Percentiles rank a stretch among this genome's conserved stretches.
Conservation (phyloP, 2,797 vertebrate genomes). For the Salmo trutta region DNA sequence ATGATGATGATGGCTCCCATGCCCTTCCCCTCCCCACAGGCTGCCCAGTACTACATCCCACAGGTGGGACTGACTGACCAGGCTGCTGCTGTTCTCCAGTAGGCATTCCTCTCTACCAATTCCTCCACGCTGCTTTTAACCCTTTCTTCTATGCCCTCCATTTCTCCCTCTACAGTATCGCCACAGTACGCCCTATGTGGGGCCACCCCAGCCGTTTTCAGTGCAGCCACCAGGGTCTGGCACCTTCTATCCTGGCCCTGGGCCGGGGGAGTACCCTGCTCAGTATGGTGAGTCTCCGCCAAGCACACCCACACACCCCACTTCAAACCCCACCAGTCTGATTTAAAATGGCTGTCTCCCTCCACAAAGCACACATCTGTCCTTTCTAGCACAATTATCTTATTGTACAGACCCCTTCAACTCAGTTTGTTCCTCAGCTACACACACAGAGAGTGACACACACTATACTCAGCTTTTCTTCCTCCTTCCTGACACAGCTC, state of each 20-base stretch:
- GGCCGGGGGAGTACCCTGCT: constrained; percentile 91
- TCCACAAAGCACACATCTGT: background rate
- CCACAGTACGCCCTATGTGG: constrained; percentile 91
- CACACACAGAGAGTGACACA: no score
- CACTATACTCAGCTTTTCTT: constrained; percentile 19
- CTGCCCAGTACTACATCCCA: constrained; percentile 95
- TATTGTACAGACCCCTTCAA: background rate
- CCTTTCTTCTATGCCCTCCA: constrained; percentile 14
- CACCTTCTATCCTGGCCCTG: constrained; percentile 92
- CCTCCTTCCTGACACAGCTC: constrained; percentile 67
- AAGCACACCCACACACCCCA: background rate
- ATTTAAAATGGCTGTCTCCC: background rate
- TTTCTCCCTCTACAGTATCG: constrained; percentile 81
- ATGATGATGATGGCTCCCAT: constrained; percentile 98
- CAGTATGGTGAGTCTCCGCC: constrained; percentile 86
- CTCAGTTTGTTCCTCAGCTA: no score
- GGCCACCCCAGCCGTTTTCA: constrained; percentile 93
- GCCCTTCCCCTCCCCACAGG: constrained; percentile 93
- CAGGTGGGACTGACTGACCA: constrained; percentile 77
- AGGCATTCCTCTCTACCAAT: background rate
- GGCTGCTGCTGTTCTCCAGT: background rate
- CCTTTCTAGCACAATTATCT: background rate
- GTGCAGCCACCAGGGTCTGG: constrained; percentile 90
- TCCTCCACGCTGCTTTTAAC: background rate
- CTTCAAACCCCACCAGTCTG: background rate